phyloP scores from a whole-genome alignment of 2,797 vertebrate genomes.

The Gallinago solitaria region DNA sequence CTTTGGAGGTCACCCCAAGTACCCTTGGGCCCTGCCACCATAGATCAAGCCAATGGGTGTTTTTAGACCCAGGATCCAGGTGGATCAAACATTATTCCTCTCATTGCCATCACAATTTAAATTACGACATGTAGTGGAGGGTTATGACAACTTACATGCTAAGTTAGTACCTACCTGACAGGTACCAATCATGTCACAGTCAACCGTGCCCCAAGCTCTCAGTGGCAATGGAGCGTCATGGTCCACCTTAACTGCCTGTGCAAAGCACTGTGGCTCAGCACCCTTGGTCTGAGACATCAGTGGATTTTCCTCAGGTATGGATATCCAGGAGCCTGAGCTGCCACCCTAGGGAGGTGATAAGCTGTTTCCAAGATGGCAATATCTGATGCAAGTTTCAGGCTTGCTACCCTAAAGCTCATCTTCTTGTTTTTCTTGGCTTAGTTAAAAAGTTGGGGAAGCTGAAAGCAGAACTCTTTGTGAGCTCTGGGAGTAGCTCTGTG shows the following conservation, averaged over 20 bases:
- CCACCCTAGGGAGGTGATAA: neutral
- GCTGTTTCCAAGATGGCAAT: neutral
- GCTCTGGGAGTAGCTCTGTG: neutral
- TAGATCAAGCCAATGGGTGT: neutral
- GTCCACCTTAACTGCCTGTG: accelerated
- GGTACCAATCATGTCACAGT: neutral
- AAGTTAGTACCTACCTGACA: neutral
- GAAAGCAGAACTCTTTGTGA: neutral
- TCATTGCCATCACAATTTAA: neutral
- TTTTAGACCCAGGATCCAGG: neutral
- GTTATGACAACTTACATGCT: neutral
- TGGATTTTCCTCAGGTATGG: neutral
- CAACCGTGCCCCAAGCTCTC: accelerated
- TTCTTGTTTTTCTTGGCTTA: accelerated
- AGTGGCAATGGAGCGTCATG: neutral
- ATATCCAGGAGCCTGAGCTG: neutral
- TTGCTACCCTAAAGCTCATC: neutral
- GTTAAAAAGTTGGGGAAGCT: neutral
- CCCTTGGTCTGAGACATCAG: accelerated
- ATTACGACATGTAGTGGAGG: neutral
- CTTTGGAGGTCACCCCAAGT: neutral
- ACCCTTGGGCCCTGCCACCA: accelerated
- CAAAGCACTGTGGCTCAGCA: neutral
- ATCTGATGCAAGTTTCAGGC: neutral
- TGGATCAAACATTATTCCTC: neutral